A percentile compares a stretch with the other conserved stretches of the same genome.
These are phyloP conservation scores for Limnephilus marmoratus DNA, from an alignment of 2,888 invertebrate species.

Conservation along the genomic window DNA sequence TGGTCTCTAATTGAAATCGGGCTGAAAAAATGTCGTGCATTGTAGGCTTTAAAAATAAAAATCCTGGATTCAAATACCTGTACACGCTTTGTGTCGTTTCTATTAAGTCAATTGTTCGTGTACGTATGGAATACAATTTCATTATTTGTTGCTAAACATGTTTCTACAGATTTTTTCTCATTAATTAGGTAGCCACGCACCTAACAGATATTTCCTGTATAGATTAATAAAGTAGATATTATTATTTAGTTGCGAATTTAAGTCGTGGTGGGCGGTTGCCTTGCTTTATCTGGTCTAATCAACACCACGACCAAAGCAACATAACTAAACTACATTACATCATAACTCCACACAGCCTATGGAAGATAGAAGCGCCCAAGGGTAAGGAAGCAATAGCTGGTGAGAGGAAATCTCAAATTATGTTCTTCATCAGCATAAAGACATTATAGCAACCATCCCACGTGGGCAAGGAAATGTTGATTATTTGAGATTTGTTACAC, in stretches of 20 bases:
- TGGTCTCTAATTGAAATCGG: too few species aligned
- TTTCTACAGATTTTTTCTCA: background rate
- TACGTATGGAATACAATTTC: background rate
- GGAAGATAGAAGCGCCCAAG: background rate
- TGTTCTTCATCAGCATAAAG: background rate
- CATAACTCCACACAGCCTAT: background rate
- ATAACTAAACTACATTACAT: background rate
- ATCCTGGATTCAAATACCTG: too few species aligned
- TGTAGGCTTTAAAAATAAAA: too few species aligned
- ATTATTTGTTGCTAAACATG: background rate
- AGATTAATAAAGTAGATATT: background rate
- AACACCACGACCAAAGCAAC: background rate
- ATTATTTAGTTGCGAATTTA: background rate
- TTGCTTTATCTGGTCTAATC: background rate
- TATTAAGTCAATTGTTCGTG: too few species aligned
- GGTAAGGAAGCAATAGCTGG: background rate
- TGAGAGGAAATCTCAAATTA: background rate
- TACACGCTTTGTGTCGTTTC: too few species aligned
- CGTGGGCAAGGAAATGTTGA: background rate
- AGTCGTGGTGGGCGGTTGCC: background rate
- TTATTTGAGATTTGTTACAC: too few species aligned
- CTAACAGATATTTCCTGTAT: background rate
- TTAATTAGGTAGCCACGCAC: background rate
- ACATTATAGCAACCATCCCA: background rate
- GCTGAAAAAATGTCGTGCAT: too few species aligned